These are phyloP conservation scores for Epinephelus malabaricus DNA, from an alignment of 2,797 vertebrate species.

Conservation along the genomic window DNA sequence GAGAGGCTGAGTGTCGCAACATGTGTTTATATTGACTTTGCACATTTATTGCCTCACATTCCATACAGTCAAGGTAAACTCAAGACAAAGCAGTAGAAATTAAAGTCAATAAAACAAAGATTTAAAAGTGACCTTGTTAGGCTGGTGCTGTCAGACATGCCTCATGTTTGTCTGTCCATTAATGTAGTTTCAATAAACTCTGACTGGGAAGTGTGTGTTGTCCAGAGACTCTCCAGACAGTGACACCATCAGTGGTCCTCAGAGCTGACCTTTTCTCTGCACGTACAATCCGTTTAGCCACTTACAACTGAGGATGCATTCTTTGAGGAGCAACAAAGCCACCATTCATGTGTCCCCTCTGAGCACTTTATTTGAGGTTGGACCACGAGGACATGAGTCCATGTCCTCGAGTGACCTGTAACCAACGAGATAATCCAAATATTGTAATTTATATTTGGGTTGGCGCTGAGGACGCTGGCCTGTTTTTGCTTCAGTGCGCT, in stretches of 20 bases:
- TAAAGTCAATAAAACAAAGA: neutral
- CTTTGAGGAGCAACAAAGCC: conserved; percentile 67
- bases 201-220: neutral
- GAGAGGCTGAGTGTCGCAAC: conserved; percentile 53
- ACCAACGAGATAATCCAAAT: conserved; percentile 40
- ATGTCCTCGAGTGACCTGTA: conserved; percentile 51
- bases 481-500: neutral
- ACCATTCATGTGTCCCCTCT: conserved; percentile 58
- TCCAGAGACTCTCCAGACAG: neutral
- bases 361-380: conserved; percentile 44
- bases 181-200: neutral
- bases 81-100: neutral
- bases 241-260: neutral
- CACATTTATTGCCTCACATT: conserved; percentile 56
- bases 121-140: neutral
- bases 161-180: neutral
- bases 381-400: conserved; percentile 44
- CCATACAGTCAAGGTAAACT: conserved; percentile 19
- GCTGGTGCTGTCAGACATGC: neutral
- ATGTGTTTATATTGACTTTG: conserved; percentile 54
- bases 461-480: neutral
- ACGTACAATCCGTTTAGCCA: conserved; percentile 57
- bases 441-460: conserved; percentile 42
- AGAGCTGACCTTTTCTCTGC: conserved; percentile 16
- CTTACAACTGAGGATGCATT: conserved; percentile 61